These are phyloP conservation scores for Mesochorus sp. DNA, from an alignment of 2,888 invertebrate species.

Conservation along the genomic window DNA sequence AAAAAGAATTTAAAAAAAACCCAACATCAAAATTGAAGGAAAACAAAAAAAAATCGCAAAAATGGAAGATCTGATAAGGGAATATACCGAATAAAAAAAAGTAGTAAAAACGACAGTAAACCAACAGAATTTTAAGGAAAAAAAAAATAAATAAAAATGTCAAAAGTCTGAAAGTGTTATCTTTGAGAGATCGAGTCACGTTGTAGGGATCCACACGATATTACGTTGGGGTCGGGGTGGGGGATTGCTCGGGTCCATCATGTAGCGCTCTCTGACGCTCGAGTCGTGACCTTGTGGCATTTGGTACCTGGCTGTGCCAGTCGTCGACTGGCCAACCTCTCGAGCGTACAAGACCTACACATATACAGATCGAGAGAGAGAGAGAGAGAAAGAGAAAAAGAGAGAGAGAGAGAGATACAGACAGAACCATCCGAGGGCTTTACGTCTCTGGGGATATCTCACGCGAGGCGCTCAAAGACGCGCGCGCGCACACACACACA, in stretches of 20 bases:
- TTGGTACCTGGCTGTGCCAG: slow-evolving; percentile 81
- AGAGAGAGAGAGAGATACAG: too few species aligned
- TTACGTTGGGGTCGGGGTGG: background rate
- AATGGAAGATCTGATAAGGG: background rate
- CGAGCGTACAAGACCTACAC: too few species aligned
- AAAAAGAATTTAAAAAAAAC: background rate
- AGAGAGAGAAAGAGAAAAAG: too few species aligned
- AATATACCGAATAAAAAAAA: background rate
- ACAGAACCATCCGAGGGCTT: slow-evolving; percentile 51
- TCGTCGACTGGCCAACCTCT: slow-evolving; percentile 68
- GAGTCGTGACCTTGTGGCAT: slow-evolving; percentile 81
- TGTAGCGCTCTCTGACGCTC: slow-evolving; percentile 66
- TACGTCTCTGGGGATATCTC: slow-evolving; percentile 31
- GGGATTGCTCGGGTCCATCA: slow-evolving; percentile 47
- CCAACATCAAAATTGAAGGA: background rate
- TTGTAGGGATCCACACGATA: slow-evolving; percentile 19
- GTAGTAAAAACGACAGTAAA: too few species aligned
- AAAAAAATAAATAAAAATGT: background rate
- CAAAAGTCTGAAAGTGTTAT: background rate
- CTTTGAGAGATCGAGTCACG: background rate
- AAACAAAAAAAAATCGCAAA: background rate
- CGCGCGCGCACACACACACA: background rate
- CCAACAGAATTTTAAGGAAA: background rate
- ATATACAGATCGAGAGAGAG: too few species aligned
- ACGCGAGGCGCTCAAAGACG: background rate